Percentiles rank a stretch among this genome's conserved stretches.
These are phyloP conservation scores for Crax fasciolata DNA, from an alignment of 2,797 vertebrate species.

Conservation along the genomic window DNA sequence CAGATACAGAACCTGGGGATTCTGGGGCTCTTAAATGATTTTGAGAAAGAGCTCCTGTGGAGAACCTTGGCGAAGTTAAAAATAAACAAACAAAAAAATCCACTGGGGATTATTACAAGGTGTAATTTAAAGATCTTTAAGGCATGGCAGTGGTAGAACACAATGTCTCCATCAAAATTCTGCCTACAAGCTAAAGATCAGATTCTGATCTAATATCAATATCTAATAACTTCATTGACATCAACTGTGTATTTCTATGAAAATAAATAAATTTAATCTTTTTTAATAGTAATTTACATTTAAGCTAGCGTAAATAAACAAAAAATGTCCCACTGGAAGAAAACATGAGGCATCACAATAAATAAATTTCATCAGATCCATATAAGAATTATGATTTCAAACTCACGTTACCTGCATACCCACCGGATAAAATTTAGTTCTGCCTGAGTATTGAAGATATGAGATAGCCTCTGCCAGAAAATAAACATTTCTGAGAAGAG, in stretches of 20 bases:
- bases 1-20: not conserved
- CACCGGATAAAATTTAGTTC: not conserved
- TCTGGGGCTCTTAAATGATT: not conserved
- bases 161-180: not conserved
- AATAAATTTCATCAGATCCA: not conserved
- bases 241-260: not conserved
- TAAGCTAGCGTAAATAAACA: not conserved
- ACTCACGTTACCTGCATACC: not conserved
- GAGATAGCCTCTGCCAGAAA: not conserved
- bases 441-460: not conserved
- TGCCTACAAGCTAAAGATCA: not conserved
- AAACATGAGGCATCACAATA: not conserved
- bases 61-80: not conserved
- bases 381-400: not conserved
- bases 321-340: not conserved
- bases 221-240: not conserved
- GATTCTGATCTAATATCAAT: not conserved
- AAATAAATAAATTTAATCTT: not conserved
- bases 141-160: not conserved
- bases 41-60: not conserved
- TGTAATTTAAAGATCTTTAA: not conserved
- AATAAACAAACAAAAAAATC: not conserved
- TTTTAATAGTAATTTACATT: not conserved
- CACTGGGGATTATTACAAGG: not conserved
- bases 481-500: not conserved